These are phyloP conservation scores for Odocoileus hemionus DNA, from an alignment of 2,113 vertebrate species.

Conservation along the genomic window DNA sequence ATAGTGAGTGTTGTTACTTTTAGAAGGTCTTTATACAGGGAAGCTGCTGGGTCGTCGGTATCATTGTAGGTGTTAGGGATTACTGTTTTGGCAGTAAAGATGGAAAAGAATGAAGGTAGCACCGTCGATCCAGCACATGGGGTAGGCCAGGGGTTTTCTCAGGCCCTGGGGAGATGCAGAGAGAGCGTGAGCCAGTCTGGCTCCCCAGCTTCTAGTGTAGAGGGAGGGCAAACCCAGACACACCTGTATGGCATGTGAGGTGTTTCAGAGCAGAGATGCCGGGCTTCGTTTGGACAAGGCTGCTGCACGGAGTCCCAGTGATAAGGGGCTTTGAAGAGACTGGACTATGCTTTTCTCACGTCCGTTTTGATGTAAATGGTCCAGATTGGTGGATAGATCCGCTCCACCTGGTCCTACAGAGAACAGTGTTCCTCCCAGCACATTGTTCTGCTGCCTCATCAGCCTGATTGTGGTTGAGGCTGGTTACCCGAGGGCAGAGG, in stretches of 20 bases:
- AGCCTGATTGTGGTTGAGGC: not conserved
- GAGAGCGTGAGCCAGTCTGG: not conserved
- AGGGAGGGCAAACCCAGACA: not conserved
- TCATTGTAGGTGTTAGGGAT: not conserved
- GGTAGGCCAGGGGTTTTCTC: not conserved
- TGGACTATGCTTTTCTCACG: not conserved
- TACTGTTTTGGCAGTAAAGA: not conserved
- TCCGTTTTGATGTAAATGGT: not conserved
- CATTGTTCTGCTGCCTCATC: no score
- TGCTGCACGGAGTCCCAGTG: not conserved
- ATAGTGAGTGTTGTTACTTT: not conserved
- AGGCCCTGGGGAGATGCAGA: not conserved
- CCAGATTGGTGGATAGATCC: no score
- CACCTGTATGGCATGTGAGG: not conserved
- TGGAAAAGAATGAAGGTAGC: rapidly evolving
- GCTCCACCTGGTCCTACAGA: rapidly evolving
- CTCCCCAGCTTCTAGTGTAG: not conserved
- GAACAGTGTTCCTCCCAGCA: not conserved
- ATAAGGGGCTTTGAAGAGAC: not conserved
- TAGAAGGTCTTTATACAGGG: not conserved
- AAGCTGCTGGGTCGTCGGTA: not conserved
- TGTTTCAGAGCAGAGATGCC: not conserved
- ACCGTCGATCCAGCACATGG: not conserved
- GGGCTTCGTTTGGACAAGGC: not conserved
- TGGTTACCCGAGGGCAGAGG: no score